Evolutionary conservation across 2,888 invertebrate genomes (phyloP).

Genomic region (Platycheirus rosarum): DNA sequence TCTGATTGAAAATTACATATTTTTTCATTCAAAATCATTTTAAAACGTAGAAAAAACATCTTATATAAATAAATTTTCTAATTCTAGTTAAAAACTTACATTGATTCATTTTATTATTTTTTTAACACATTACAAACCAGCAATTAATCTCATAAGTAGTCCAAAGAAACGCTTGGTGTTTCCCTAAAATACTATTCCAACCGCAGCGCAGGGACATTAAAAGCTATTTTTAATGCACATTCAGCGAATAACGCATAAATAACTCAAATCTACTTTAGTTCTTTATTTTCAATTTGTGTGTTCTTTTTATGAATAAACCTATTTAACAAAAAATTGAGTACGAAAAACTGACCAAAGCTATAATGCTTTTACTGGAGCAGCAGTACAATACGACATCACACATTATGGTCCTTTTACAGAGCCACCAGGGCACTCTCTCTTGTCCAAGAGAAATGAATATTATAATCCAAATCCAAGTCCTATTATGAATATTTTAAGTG

Average conservation of each 20-base stretch:
- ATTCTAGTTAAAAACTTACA: no score
- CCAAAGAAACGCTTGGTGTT: no score
- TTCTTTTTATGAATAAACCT: not conserved
- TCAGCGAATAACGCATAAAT: not conserved
- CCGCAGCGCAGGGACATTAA: no score
- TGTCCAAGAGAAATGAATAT: conserved; percentile 42
- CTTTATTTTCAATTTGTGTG: not conserved
- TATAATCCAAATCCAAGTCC: conserved; percentile 47
- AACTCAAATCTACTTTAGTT: not conserved
- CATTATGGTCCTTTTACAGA: conserved; percentile 15
- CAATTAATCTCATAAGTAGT: no score
- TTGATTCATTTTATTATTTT: no score
- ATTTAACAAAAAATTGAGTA: conserved; percentile 7
- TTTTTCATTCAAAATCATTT: no score
- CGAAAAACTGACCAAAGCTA: conserved; percentile 14
- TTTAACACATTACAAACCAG: no score
- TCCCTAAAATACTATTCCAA: no score
- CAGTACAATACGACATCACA: conserved; percentile 23
- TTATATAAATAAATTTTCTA: no score
- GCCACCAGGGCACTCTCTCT: conserved; percentile 23
- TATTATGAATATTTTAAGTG: conserved; percentile 67
- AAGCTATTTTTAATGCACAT: not conserved
- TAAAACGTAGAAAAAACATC: no score
- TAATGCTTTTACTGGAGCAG: conserved; percentile 30
- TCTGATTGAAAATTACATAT: no score